phyloP scores from a whole-genome alignment of 2,888 invertebrate genomes.

The Zele albiditarsus region DNA sequence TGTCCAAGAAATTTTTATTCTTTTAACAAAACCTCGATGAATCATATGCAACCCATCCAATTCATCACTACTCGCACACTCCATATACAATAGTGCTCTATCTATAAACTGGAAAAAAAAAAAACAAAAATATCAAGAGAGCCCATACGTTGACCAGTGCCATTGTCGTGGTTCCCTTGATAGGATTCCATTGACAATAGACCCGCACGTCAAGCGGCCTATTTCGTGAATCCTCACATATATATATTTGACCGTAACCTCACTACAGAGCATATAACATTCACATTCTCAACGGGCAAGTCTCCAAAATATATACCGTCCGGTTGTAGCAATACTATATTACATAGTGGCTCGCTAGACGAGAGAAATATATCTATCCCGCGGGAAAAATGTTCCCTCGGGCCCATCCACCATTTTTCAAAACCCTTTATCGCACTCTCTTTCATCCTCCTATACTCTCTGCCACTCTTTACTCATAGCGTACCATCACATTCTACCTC shows the following conservation, averaged over 20 bases:
- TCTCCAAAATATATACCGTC: constrained; percentile 31
- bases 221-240: constrained; percentile 51
- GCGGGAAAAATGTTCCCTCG: constrained; percentile 43
- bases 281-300: constrained; percentile 27
- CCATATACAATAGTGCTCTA: neutral
- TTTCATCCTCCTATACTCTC: constrained; percentile 10
- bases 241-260: no score
- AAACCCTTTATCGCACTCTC: constrained; percentile 49
- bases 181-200: constrained; percentile 55
- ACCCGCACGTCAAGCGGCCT: constrained; percentile 65
- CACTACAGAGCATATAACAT: neutral
- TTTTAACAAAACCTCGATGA: no score
- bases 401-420: constrained; percentile 50
- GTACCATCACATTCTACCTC: neutral
- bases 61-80: neutral
- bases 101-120: neutral
- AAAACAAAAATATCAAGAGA: neutral
- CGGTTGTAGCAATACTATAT: neutral
- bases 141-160: constrained; percentile 3
- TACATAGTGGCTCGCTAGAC: neutral
- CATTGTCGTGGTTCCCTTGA: constrained; percentile 6
- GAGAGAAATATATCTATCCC: constrained; percentile 44
- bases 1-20: no score
- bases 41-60: no score
- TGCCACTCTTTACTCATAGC: neutral